Evolutionary conservation across 1,140 invertebrate genomes (phyloP).

Genomic region (Drosophila cardini): DNA sequence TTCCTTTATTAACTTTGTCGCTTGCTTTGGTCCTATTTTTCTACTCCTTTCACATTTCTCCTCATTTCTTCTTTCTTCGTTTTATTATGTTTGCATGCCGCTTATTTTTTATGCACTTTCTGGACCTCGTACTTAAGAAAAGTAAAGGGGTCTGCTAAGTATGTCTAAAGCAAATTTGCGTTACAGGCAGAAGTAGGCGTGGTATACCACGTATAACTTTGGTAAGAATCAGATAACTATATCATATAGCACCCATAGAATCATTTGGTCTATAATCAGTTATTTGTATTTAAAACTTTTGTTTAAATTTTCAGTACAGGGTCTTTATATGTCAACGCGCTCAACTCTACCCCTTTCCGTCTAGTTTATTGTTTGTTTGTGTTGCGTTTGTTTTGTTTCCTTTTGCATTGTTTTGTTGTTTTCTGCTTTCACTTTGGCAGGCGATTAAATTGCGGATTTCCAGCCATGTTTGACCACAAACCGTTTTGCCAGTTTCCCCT

Average conservation of each 20-base stretch:
- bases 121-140: no score
- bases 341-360: neutral
- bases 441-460: conserved; percentile 44
- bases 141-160: no score
- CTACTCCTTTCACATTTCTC: neutral
- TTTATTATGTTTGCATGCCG: no score
- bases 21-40: conserved; percentile 30
- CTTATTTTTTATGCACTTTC: neutral
- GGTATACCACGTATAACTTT: no score
- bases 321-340: no score
- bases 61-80: neutral
- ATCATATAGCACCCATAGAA: no score
- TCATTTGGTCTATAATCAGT: no score
- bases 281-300: no score
- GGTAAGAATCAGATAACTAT: no score
- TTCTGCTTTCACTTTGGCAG: conserved; percentile 20
- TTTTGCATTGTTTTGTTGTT: conserved; percentile 18
- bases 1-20: conserved; percentile 39
- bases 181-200: no score
- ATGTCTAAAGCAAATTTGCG: no score
- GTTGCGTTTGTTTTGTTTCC: neutral
- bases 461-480: conserved; percentile 37
- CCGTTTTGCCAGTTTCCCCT: neutral
- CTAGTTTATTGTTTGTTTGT: conserved; percentile 8
- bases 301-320: no score